Evolutionary conservation across 2,113 vertebrate species (phyloP).

Genomic region (Galemys pyrenaicus): DNA sequence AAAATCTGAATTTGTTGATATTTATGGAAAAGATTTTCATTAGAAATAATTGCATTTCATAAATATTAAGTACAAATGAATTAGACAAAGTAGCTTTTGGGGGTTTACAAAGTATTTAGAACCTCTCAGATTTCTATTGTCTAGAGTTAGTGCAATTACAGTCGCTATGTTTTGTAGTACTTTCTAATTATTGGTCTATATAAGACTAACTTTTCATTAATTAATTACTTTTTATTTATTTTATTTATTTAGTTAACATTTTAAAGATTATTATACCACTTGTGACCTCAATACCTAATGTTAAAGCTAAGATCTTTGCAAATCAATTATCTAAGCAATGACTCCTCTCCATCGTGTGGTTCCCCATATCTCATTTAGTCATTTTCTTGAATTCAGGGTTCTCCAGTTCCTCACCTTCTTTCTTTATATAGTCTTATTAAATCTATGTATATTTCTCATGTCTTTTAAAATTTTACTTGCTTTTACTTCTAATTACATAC

Average conservation of each 20-base stretch:
- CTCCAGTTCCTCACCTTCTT: not conserved
- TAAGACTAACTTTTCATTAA: not conserved
- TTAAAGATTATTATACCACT: not conserved
- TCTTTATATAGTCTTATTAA: not conserved
- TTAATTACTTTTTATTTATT: too few relatives aligned
- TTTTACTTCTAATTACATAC: not conserved
- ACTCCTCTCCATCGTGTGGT: not conserved
- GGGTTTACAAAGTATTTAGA: conserved; percentile 10
- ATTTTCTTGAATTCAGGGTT: not conserved
- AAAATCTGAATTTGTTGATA: conserved; percentile 51
- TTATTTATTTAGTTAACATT: not conserved
- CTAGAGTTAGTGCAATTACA: not conserved
- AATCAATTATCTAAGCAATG: not conserved
- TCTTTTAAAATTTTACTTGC: not conserved
- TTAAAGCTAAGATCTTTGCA: not conserved
- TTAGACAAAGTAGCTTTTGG: not conserved
- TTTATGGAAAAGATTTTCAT: conserved; percentile 56
- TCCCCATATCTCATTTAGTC: not conserved
- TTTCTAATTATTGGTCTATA: not conserved
- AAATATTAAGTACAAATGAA: conserved; percentile 46
- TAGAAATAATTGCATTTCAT: not conserved
- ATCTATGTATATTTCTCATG: not conserved
- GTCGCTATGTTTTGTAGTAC: not conserved
- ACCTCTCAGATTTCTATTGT: not conserved
- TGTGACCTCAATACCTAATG: not conserved